Percentiles rank a stretch among this genome's conserved stretches.
Conservation (phyloP, 2,113 vertebrate species). For the Nothobranchius furzeri region DNA sequence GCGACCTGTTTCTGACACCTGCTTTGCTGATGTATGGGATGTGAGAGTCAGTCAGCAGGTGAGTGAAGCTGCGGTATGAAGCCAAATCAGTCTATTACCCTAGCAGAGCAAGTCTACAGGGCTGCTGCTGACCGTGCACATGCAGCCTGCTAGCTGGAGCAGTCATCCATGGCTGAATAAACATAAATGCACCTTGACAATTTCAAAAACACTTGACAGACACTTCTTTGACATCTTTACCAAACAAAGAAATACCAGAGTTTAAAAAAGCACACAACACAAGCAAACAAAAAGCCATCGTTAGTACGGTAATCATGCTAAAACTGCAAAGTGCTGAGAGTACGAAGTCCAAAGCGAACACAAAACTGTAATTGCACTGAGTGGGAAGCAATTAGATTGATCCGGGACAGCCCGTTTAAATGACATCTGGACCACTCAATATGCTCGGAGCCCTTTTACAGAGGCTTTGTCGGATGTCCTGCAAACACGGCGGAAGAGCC, state of each 20-base stretch:
- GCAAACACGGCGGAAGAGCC: slow-evolving; percentile 32
- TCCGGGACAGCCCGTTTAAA: slow-evolving; percentile 48
- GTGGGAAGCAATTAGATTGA: slow-evolving; percentile 58
- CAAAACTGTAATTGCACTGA: slow-evolving; percentile 61
- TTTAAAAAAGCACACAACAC: background rate
- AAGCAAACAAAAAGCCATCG: background rate
- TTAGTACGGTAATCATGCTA: slow-evolving; percentile 13
- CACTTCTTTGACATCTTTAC: background rate
- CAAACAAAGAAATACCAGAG: background rate
- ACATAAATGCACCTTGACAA: slow-evolving; percentile 28
- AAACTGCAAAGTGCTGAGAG: slow-evolving; percentile 22
- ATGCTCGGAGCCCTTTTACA: slow-evolving; percentile 37
- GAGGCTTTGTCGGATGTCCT: slow-evolving; percentile 47
- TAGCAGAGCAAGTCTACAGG: slow-evolving; percentile 49
- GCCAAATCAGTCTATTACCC: slow-evolving; percentile 59
- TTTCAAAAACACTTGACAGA: slow-evolving; percentile 27
- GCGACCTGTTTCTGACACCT: slow-evolving; percentile 53
- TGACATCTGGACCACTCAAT: slow-evolving; percentile 59
- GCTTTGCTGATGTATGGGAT: slow-evolving; percentile 5
- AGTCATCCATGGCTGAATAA: slow-evolving; percentile 58
- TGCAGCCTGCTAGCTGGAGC: slow-evolving; percentile 45
- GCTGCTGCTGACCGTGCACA: slow-evolving; percentile 60
- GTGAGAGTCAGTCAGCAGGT: slow-evolving; percentile 22
- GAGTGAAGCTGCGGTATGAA: slow-evolving; percentile 53
- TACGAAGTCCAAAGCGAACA: slow-evolving; percentile 44